These are phyloP conservation scores for Grammomys dolichurus DNA, from an alignment of 2,113 vertebrate species.

Conservation along the genomic window DNA sequence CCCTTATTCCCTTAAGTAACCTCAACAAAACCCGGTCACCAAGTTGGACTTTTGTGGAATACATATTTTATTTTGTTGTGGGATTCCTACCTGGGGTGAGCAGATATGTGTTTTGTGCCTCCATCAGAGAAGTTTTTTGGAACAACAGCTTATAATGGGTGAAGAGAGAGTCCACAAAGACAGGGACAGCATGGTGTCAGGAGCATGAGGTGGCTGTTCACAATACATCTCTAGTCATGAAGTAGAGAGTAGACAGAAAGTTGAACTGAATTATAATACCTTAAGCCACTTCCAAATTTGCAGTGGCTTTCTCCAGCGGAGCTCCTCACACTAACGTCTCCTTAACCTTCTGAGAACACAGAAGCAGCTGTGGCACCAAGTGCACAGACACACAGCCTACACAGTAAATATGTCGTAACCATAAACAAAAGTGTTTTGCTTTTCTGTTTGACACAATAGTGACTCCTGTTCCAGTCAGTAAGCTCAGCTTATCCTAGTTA, in stretches of 20 bases:
- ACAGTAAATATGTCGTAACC: not conserved
- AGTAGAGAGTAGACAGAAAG: not conserved
- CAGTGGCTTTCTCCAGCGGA: not conserved
- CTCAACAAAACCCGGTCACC: not conserved
- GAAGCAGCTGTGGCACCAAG: not conserved
- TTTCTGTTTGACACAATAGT: not conserved
- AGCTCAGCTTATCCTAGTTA: not conserved
- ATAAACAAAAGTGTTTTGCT: not conserved
- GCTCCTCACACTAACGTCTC: not conserved
- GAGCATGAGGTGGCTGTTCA: too few relatives aligned
- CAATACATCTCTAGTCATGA: too few relatives aligned
- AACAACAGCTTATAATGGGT: not conserved
- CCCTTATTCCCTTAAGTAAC: not conserved
- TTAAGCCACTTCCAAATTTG: too few relatives aligned
- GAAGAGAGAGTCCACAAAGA: not conserved
- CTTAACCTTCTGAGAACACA: too few relatives aligned
- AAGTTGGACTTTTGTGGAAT: not conserved
- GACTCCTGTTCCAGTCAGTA: not conserved
- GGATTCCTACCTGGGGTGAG: too few relatives aligned
- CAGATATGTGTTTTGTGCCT: not conserved
- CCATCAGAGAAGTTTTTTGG: not conserved
- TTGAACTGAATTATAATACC: too few relatives aligned
- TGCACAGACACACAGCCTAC: too few relatives aligned
- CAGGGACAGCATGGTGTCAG: too few relatives aligned
- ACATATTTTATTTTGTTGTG: not conserved